Conservation (phyloP, 1,140 invertebrate species). For the Octopus sinensis region DNA sequence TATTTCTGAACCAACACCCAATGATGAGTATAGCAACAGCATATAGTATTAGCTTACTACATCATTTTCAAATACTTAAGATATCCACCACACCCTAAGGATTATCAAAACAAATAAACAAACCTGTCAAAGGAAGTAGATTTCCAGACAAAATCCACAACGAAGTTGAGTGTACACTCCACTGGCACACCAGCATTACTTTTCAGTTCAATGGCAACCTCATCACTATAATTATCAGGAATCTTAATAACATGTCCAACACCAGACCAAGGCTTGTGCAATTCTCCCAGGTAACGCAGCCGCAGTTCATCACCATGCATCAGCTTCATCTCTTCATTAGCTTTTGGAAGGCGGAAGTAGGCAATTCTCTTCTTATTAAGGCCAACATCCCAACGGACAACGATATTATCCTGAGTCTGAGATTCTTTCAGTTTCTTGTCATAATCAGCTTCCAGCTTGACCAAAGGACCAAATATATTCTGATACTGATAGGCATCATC, state of each 20-base stretch:
- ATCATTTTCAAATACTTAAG: not conserved
- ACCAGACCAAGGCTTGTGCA: slow-evolving; percentile 86
- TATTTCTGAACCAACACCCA: too few relatives aligned
- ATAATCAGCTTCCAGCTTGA: slow-evolving; percentile 97
- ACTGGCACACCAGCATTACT: slow-evolving; percentile 83
- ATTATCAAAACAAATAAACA: slow-evolving; percentile 15
- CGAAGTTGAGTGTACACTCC: slow-evolving; percentile 91
- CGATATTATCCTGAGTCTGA: slow-evolving; percentile 97
- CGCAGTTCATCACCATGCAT: slow-evolving; percentile 98
- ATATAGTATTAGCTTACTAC: not conserved
- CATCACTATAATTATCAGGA: slow-evolving; percentile 97
- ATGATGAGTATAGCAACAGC: too few relatives aligned
- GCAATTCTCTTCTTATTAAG: slow-evolving; percentile 97
- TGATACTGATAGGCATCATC: slow-evolving; percentile 99
- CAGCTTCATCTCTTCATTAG: slow-evolving; percentile 96
- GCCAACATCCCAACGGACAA: slow-evolving; percentile 97
- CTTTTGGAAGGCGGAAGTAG: slow-evolving; percentile 93
- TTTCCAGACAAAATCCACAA: slow-evolving; percentile 99
- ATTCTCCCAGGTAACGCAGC: slow-evolving; percentile 87
- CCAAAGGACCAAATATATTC: slow-evolving; percentile 95
- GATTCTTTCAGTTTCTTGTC: slow-evolving; percentile 97
- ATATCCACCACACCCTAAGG: too few relatives aligned
- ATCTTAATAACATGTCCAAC: slow-evolving; percentile 97
- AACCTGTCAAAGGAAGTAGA: slow-evolving; percentile 96
- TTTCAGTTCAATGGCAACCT: slow-evolving; percentile 95